A percentile compares a stretch with the other conserved stretches of the same genome.
Conservation (phyloP, 2,113 vertebrate genomes). For the Thalassarche chlororhynchos region DNA sequence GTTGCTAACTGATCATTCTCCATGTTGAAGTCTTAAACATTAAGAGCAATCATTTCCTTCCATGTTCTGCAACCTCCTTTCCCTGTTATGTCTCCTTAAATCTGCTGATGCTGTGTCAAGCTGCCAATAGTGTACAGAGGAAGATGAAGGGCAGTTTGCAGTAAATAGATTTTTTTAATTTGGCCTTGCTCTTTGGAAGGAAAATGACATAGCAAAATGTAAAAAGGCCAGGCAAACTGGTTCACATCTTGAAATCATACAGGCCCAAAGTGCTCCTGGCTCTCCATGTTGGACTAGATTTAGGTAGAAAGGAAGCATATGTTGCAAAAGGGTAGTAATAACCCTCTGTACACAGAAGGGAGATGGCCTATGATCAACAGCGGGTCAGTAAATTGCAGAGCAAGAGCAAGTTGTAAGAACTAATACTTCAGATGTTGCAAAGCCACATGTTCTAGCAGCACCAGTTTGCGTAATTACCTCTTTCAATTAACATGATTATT, state of each 20-base stretch:
- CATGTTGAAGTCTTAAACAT: background rate
- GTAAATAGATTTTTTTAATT: background rate
- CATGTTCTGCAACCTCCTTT: background rate
- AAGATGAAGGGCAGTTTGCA: background rate
- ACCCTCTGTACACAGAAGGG: background rate
- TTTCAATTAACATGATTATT: background rate
- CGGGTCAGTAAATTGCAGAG: background rate
- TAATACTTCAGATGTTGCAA: background rate
- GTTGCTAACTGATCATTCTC: background rate
- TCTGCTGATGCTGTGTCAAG: background rate
- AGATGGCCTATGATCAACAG: background rate
- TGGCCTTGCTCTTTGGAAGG: background rate
- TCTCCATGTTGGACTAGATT: background rate
- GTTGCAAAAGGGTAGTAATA: background rate
- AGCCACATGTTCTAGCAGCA: background rate
- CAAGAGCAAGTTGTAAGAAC: background rate
- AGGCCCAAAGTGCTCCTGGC: background rate
- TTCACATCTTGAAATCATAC: background rate
- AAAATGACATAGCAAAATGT: background rate
- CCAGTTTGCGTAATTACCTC: background rate
- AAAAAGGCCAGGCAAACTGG: background rate
- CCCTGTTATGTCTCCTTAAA: background rate
- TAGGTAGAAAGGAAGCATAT: background rate
- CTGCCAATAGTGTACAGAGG: background rate
- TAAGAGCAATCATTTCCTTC: background rate